Percentiles rank a stretch among this genome's conserved stretches.
phyloP scores from a whole-genome alignment of 1,140 invertebrate species.

The Ostrea denselamellosa region DNA sequence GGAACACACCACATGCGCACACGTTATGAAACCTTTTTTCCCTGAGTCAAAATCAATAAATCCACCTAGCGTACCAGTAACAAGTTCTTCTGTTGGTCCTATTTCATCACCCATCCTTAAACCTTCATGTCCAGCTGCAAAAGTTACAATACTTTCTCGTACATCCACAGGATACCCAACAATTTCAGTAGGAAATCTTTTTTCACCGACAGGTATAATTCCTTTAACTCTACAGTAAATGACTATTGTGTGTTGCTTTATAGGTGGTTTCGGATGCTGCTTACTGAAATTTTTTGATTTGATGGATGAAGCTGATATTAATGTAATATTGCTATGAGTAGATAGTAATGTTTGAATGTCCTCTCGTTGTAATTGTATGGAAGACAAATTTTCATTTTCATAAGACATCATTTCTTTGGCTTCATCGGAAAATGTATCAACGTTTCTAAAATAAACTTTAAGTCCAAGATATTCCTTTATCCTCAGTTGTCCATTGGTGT shows the following conservation, averaged over 20 bases:
- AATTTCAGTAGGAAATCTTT: background rate
- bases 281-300: background rate
- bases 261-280: background rate
- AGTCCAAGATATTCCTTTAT: background rate
- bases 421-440: background rate
- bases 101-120: background rate
- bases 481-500: background rate
- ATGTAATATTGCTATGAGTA: background rate
- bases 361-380: background rate
- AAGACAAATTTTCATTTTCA: background rate
- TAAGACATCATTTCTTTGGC: background rate
- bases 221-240: background rate
- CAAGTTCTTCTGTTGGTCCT: background rate
- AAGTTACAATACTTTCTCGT: background rate
- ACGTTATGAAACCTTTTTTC: background rate
- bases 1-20: background rate
- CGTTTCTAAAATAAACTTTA: background rate
- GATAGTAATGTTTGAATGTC: background rate
- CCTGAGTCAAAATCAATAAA: background rate
- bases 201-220: background rate
- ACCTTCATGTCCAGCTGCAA: background rate
- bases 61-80: background rate
- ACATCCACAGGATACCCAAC: background rate
- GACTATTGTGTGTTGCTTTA: background rate
- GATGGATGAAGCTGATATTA: background rate